phyloP scores from a whole-genome alignment of 2,113 vertebrate species.

The Myxocyprinus asiaticus region DNA sequence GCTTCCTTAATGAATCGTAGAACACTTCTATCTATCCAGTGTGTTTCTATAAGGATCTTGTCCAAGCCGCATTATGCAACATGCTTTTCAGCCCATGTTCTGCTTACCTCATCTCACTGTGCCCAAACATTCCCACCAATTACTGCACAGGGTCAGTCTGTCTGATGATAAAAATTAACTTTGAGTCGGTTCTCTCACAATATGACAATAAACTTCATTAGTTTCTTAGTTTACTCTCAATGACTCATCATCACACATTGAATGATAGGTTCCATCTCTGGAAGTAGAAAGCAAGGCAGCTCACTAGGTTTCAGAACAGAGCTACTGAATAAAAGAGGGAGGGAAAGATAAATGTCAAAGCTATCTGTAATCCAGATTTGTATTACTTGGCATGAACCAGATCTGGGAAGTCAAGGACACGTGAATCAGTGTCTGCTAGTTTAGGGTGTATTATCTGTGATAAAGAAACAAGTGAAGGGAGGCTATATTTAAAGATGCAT shows the following conservation, averaged over 20 bases:
- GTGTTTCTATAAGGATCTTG: constrained; percentile 25
- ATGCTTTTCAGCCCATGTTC: constrained; percentile 11
- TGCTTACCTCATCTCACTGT: constrained; percentile 16
- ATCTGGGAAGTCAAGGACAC: neutral
- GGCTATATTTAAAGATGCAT: too few species aligned
- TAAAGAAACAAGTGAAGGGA: too few species aligned
- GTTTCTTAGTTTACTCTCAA: neutral
- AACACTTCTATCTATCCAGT: neutral
- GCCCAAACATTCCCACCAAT: neutral
- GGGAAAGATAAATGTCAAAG: neutral
- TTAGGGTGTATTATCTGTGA: too few species aligned
- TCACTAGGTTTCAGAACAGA: too few species aligned
- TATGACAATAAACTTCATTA: too few species aligned
- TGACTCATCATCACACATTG: neutral
- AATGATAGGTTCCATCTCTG: neutral
- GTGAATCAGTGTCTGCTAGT: too few species aligned
- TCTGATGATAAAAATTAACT: constrained; percentile 13
- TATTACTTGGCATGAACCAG: neutral
- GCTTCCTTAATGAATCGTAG: too few species aligned
- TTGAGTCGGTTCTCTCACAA: neutral
- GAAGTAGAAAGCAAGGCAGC: too few species aligned
- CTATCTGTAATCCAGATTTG: neutral
- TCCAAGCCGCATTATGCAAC: constrained; percentile 4
- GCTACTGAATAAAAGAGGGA: neutral
- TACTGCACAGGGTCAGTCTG: neutral